Evolutionary conservation across 37 sponge, comb jelly and placozoan genomes (phyloP), one percentile per base, ranked within the genome.

Genomic region (Corticium candelabrum): DNA sequence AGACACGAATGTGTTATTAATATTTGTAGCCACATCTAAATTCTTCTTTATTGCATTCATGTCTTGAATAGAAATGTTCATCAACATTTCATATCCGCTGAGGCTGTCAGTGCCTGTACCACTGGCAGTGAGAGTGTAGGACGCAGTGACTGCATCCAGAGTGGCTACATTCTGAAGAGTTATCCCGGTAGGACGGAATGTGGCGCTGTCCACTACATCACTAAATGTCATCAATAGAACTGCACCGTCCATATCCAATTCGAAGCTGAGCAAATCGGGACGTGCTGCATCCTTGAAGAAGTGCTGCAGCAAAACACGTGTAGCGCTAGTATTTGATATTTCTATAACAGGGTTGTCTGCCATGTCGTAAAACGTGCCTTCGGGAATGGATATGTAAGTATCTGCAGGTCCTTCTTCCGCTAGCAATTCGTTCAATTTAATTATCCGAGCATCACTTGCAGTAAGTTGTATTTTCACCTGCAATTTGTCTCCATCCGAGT

Each of bases 201-300:
- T 35, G 35, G 29, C 5, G 5, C 5, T 29, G 3, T 50, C 76
- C 31, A 94, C 81, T 1, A 81, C 82, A 80, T 94, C 95, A 83
- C 84, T 76, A 79, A 94, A 94, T 33, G 89, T 88, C 1, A 94
- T 67, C 33, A 84, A 76, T 43, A 94, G 79, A 4, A 40, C 84
- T n/a, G 90, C 95, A 2, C 56, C 79, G 74, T 94, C 87, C 77
- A 94, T 43, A 40, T 94, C 91, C 40, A 94, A 57, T 0, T 85
- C 86, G 68, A 84, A 94, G 32, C 39, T 77, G 0, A 82, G 30
- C 37, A 92, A 57, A 41, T 76, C 56, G 30, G 81, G 76, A 21
- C 43, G 40, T 1, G 41, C 67, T 1, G 29, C 41, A 68, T 94
- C 89, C 33, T 38, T 31, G 31, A 34, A 30, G 70, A 80, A 62